Percentiles rank a stretch among this genome's conserved stretches.
These are phyloP conservation scores for Scaptomyza graminum DNA, from an alignment of 1,140 invertebrate species.

Conservation along the genomic window DNA sequence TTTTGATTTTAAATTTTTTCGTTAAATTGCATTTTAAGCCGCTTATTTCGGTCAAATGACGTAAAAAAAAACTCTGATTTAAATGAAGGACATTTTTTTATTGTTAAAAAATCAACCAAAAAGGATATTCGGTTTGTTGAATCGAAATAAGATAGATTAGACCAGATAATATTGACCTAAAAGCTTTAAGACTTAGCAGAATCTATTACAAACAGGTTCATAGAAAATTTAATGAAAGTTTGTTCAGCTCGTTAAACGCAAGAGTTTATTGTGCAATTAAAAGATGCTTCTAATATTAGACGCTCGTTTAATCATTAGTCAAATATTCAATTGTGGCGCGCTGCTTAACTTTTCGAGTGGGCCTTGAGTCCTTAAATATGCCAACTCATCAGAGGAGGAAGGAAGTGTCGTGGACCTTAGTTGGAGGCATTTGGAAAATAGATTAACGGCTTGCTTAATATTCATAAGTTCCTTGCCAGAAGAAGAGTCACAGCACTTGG, in stretches of 20 bases:
- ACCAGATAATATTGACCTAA: neutral
- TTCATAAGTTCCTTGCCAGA: constrained; percentile 60
- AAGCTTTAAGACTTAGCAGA: no score
- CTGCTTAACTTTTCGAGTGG: constrained; percentile 34
- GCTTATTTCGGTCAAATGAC: constrained; percentile 54
- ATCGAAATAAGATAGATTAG: neutral
- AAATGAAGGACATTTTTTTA: constrained; percentile 9
- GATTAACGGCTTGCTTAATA: constrained; percentile 78
- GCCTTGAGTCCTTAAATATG: constrained; percentile 21
- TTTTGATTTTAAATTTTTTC: constrained; percentile 43
- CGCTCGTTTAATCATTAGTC: constrained; percentile 67
- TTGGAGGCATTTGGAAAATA: constrained; percentile 73
- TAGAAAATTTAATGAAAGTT: neutral
- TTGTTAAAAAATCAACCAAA: neutral
- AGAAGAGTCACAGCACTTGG: constrained; percentile 41
- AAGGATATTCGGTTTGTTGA: neutral
- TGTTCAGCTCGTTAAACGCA: neutral
- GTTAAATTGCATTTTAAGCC: constrained; percentile 71
- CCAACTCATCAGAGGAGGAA: constrained; percentile 42
- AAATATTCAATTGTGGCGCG: constrained; percentile 58
- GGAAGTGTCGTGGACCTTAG: constrained; percentile 40
- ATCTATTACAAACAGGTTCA: no score
- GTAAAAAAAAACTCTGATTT: neutral
- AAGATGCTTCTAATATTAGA: neutral
- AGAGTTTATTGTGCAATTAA: constrained; percentile 1